phyloP scores from a whole-genome alignment of 1,140 invertebrate species.

The Zaprionus nigranus region DNA sequence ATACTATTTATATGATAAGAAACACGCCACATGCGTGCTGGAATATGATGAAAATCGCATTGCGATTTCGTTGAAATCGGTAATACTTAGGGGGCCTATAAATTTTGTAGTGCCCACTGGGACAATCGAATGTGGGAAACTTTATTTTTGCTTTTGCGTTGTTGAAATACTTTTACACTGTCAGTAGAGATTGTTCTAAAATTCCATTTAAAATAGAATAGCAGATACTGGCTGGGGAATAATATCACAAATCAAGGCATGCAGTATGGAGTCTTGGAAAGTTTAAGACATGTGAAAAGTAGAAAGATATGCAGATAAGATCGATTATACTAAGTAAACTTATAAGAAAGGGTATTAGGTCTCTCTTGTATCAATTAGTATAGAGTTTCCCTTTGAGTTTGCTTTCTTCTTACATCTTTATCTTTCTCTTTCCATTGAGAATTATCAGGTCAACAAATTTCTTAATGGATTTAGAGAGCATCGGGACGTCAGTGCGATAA shows the following conservation, averaged over 20 bases:
- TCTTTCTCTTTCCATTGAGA: neutral
- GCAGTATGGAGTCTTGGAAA: neutral
- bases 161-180: constrained; percentile 3
- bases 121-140: constrained; percentile 25
- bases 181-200: neutral
- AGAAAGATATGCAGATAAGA: no score
- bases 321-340: no score
- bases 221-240: neutral
- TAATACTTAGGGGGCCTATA: constrained; percentile 37
- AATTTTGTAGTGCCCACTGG: constrained; percentile 20
- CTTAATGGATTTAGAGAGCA: constrained; percentile 44
- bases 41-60: constrained; percentile 3
- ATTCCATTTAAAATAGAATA: neutral
- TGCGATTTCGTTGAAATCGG: neutral
- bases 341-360: no score
- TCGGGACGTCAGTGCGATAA: constrained; percentile 39
- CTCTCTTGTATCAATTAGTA: no score
- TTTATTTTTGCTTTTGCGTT: constrained; percentile 12
- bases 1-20: neutral
- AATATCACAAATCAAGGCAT: neutral
- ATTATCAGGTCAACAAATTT: constrained; percentile 12
- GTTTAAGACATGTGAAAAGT: no score
- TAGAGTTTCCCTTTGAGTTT: no score
- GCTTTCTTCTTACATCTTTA: neutral
- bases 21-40: neutral